These are phyloP conservation scores for Apolygus lucorum DNA, from an alignment of 1,140 invertebrate genomes.

Conservation along the genomic window DNA sequence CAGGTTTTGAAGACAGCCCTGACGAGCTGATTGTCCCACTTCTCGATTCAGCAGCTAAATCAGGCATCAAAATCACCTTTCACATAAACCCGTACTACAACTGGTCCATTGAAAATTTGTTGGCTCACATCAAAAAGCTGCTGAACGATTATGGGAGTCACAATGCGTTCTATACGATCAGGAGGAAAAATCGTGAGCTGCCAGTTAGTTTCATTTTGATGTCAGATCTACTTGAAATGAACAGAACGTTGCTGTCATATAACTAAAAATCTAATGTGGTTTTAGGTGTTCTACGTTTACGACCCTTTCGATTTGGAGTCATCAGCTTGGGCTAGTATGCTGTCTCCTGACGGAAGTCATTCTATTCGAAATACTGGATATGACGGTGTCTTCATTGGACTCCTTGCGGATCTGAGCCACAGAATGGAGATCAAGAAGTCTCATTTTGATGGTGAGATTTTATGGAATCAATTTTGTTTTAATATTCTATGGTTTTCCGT, in stretches of 20 bases:
- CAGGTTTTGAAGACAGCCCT: conserved; percentile 39
- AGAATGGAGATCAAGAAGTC: conserved; percentile 45
- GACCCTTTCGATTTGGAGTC: conserved; percentile 48
- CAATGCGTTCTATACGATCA: conserved; percentile 45
- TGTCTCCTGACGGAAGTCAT: conserved; percentile 43
- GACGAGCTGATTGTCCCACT: conserved; percentile 40
- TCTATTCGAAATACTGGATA: conserved; percentile 44
- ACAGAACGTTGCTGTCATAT: no score
- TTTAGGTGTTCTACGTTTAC: conserved; percentile 46
- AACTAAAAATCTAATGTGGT: no score
- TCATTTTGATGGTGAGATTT: conserved; percentile 45
- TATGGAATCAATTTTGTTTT: no score
- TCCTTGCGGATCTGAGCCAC: conserved; percentile 42
- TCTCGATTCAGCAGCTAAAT: conserved; percentile 41
- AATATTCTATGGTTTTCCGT: no score
- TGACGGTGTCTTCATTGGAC: conserved; percentile 50
- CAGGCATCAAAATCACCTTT: conserved; percentile 42
- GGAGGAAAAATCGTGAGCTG: conserved; percentile 39
- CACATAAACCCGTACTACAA: conserved; percentile 43
- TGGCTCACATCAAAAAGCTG: conserved; percentile 40
- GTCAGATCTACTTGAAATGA: no score
- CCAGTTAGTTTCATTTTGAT: no score
- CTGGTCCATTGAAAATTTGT: conserved; percentile 42
- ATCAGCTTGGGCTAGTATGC: conserved; percentile 42
- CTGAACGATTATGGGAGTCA: conserved; percentile 40